Evolutionary conservation across 2,113 vertebrate genomes (phyloP).

Genomic region (Lophochroa leadbeateri): DNA sequence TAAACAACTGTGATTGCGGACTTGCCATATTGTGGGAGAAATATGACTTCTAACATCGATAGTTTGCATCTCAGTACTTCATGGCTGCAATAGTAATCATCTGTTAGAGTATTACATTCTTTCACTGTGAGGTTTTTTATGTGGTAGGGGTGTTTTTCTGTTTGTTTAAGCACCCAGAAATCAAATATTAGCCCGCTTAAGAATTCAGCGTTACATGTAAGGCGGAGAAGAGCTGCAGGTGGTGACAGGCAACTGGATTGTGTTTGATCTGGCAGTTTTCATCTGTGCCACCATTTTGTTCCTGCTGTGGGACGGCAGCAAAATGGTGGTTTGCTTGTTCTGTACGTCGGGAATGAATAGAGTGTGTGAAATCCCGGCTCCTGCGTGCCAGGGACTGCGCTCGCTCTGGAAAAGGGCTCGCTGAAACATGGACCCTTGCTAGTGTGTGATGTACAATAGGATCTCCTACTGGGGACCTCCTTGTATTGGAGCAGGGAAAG

Average conservation of each 20-base stretch:
- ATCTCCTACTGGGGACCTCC: neutral
- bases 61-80: neutral
- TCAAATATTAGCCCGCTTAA: conserved; percentile 66
- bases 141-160: neutral
- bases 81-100: neutral
- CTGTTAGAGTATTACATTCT: neutral
- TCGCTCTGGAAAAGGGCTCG: fast-evolving
- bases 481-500: fast-evolving
- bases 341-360: neutral
- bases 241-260: conserved; percentile 48
- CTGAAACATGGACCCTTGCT: neutral
- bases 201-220: conserved; percentile 53
- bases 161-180: conserved; percentile 49
- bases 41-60: neutral
- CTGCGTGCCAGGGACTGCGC: neutral
- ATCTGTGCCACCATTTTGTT: conserved; percentile 67
- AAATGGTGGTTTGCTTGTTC: conserved; percentile 62
- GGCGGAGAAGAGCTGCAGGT: conserved; percentile 61
- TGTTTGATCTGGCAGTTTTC: conserved; percentile 68
- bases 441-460: neutral
- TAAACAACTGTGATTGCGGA: neutral
- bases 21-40: neutral
- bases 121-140: neutral
- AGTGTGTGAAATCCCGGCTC: conserved; percentile 22
- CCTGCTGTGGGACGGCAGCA: conserved; percentile 56